Percentiles rank a stretch among this genome's conserved stretches.
phyloP scores from a whole-genome alignment of 2,888 invertebrate genomes.

The Quadroppia sp. region DNA sequence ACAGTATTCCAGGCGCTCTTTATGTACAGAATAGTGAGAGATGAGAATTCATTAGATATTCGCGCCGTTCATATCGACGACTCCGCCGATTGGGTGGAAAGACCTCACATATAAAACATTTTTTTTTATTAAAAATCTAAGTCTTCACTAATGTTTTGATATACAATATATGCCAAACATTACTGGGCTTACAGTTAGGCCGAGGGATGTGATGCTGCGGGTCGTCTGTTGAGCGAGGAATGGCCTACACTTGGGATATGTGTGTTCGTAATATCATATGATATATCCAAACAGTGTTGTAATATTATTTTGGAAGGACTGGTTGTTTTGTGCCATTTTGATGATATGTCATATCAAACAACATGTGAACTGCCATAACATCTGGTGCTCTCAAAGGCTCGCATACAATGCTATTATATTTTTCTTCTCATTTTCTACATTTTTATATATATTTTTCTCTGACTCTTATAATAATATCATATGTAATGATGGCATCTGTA shows the following conservation, averaged over 20 bases:
- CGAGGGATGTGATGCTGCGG: too few species aligned
- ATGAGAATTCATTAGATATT: background rate
- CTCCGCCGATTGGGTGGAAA: background rate
- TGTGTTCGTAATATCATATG: constrained; percentile 3
- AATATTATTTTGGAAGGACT: constrained; percentile 25
- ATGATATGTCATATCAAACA: constrained; percentile 30
- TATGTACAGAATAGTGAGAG: background rate
- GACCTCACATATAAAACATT: background rate
- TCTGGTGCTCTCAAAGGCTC: constrained; percentile 5
- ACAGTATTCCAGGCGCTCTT: background rate
- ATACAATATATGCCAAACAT: background rate
- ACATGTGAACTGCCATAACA: constrained; percentile 30
- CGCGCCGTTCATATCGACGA: constrained; percentile 2
- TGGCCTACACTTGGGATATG: constrained; percentile 7
- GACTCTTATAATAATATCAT: constrained; percentile 19
- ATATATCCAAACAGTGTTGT: background rate
- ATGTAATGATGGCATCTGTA: constrained; percentile 37
- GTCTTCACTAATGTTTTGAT: too few species aligned
- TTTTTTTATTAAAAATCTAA: too few species aligned
- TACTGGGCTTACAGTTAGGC: too few species aligned
- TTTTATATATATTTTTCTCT: constrained; percentile 7
- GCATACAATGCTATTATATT: background rate
- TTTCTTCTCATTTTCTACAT: background rate
- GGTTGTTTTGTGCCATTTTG: constrained; percentile 29
- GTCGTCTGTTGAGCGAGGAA: background rate